A percentile compares a stretch with the other conserved stretches of the same genome.
Conservation (phyloP, 2,797 vertebrate species). For the Enoplosus armatus region DNA sequence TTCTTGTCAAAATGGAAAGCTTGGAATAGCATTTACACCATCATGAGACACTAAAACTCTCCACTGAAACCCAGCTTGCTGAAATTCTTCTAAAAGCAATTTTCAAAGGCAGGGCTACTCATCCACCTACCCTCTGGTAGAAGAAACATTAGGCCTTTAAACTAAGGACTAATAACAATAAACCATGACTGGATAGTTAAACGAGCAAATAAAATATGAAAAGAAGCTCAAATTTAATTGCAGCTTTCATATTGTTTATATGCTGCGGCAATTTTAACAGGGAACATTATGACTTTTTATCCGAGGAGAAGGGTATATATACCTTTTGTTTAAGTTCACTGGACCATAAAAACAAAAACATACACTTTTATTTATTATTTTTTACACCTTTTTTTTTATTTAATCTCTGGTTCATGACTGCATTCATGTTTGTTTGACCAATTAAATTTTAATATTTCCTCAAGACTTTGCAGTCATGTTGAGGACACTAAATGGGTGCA, state of each 20-base stretch:
- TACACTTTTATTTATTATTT: background rate
- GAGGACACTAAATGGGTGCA: constrained; percentile 16
- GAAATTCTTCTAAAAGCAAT: constrained; percentile 23
- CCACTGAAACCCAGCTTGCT: background rate
- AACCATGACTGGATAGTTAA: constrained; percentile 47
- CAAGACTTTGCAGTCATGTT: background rate
- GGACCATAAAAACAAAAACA: constrained; percentile 21
- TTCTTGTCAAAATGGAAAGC: constrained; percentile 2
- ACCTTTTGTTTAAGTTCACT: constrained; percentile 32
- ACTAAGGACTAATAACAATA: constrained; percentile 49
- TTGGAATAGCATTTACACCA: background rate
- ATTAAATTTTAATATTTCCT: constrained; percentile 2
- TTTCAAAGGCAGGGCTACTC: constrained; percentile 32
- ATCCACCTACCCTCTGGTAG: constrained; percentile 14
- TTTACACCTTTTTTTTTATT: background rate
- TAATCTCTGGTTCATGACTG: constrained; percentile 18
- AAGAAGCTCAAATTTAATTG: constrained; percentile 51
- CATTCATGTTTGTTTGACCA: constrained; percentile 26
- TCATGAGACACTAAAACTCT: background rate
- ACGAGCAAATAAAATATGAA: constrained; percentile 55
- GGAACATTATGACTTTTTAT: constrained; percentile 6
- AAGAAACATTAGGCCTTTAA: constrained; percentile 57
- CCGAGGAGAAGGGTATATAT: constrained; percentile 3
- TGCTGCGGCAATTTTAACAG: constrained; percentile 30
- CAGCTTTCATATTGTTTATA: constrained; percentile 56